phyloP scores from a whole-genome alignment of 2,797 vertebrate species.

The Helarctos malayanus region DNA sequence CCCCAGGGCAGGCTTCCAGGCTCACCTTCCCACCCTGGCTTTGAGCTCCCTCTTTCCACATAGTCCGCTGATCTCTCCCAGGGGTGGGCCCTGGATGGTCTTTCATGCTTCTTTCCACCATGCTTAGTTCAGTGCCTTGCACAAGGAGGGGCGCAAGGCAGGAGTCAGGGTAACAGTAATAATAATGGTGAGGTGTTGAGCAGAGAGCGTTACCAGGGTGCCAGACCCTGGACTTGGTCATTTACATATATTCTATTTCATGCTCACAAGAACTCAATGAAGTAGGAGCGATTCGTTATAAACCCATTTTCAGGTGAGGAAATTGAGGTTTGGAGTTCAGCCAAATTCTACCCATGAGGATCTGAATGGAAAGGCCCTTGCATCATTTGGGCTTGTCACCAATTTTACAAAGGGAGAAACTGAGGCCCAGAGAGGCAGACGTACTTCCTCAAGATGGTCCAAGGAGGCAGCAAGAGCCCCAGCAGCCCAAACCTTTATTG shows the following conservation, averaged over 20 bases:
- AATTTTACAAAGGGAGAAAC: slow-evolving; percentile 38
- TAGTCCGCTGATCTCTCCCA: not conserved
- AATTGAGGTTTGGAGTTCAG: not conserved
- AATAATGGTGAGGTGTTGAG: not conserved
- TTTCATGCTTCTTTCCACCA: not conserved
- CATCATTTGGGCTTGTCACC: not conserved
- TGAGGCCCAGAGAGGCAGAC: not conserved
- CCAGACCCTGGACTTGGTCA: not conserved
- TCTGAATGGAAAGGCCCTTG: not conserved
- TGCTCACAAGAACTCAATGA: not conserved
- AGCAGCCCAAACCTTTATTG: not conserved
- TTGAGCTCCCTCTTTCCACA: not conserved
- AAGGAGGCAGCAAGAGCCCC: not conserved
- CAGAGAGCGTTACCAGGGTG: not conserved
- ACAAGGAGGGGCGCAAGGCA: not conserved
- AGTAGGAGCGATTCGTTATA: not conserved
- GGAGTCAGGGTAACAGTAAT: not conserved
- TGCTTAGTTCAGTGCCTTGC: not conserved
- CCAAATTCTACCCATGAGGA: not conserved
- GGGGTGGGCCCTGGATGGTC: too few species aligned
- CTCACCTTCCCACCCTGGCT: not conserved
- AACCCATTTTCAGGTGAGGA: slow-evolving; percentile 5
- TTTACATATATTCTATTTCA: not conserved
- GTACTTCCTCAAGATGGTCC: not conserved
- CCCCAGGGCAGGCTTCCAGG: not conserved